Conservation (phyloP, 1,140 invertebrate genomes). For the Drosophila sp. region DNA sequence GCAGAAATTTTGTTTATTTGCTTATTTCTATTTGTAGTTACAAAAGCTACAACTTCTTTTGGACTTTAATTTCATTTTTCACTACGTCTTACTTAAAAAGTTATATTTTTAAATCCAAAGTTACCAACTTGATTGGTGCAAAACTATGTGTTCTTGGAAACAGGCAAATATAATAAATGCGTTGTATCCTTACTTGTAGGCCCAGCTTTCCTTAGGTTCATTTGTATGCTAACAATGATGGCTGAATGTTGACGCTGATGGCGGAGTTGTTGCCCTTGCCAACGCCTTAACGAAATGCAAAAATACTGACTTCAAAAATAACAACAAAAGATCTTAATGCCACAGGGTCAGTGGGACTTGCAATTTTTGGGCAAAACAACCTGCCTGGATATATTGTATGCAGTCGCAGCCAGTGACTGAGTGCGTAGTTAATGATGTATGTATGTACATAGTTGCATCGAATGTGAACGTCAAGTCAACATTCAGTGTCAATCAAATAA, state of each 20-base stretch:
- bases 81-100: too few relatives aligned
- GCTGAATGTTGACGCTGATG: background rate
- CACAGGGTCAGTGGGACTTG: constrained; percentile 53
- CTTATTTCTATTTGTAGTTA: too few relatives aligned
- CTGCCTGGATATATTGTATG: constrained; percentile 37
- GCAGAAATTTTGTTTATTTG: too few relatives aligned
- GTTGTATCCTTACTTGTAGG: background rate
- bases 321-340: constrained; percentile 29
- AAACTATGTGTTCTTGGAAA: too few relatives aligned
- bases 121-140: too few relatives aligned
- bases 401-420: constrained; percentile 15
- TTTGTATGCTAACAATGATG: background rate
- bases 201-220: background rate
- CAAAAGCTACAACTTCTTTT: too few relatives aligned
- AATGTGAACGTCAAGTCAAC: constrained; percentile 62
- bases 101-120: too few relatives aligned
- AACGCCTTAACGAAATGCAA: constrained; percentile 27
- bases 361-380: constrained; percentile 71
- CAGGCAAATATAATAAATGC: background rate
- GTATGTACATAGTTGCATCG: constrained; percentile 41
- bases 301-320: constrained; percentile 20
- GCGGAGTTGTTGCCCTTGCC: constrained; percentile 1
- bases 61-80: too few relatives aligned
- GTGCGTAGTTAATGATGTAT: constrained; percentile 23
- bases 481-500: constrained; percentile 67